These are phyloP conservation scores for Hippocampus kuda DNA, from an alignment of 2,797 vertebrate genomes.

Conservation along the genomic window DNA sequence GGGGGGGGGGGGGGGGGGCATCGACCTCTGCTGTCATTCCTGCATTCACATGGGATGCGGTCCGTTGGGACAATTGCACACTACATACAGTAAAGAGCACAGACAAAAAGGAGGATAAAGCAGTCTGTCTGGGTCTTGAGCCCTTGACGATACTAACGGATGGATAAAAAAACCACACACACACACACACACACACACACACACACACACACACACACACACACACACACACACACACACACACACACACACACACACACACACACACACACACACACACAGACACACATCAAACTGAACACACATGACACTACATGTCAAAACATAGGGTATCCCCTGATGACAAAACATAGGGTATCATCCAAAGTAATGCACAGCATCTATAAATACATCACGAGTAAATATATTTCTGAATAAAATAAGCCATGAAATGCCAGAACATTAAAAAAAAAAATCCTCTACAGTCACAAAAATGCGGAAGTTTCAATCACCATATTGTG, in stretches of 20 bases:
- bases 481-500: not conserved
- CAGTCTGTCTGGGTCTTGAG: slow-evolving; percentile 50
- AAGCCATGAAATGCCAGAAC: not conserved
- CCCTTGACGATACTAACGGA: slow-evolving; percentile 44
- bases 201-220: no score
- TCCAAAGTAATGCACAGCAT: slow-evolving; percentile 11
- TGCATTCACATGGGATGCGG: slow-evolving; percentile 47
- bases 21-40: slow-evolving; percentile 50
- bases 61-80: slow-evolving; percentile 38
- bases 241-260: no score
- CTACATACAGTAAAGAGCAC: slow-evolving; percentile 28
- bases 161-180: slow-evolving; percentile 14
- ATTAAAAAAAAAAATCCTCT: not conserved
- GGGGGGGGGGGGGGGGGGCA: slow-evolving; percentile 17
- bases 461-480: not conserved
- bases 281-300: not conserved
- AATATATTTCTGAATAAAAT: not conserved
- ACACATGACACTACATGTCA: slow-evolving; percentile 17
- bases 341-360: not conserved
- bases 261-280: no score
- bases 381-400: not conserved
- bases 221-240: no score
- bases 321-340: not conserved
- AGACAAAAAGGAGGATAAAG: slow-evolving; percentile 31
- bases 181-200: no score